phyloP scores from a whole-genome alignment of 2,797 vertebrate species.

The Sebastes minor region DNA sequence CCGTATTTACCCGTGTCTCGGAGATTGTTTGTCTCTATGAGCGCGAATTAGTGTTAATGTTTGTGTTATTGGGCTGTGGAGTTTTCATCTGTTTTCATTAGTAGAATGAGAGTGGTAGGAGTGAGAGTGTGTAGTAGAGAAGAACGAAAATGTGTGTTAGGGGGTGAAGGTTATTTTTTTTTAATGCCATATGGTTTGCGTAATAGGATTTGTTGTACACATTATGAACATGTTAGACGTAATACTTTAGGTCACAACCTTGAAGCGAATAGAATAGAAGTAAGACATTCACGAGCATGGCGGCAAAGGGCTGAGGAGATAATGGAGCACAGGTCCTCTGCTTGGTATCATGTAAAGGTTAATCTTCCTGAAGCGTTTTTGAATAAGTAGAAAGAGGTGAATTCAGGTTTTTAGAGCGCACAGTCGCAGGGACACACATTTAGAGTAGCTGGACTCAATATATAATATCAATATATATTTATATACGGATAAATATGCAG shows the following conservation, averaged over 20 bases:
- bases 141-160: neutral
- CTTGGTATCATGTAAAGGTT: constrained; percentile 15
- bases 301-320: constrained; percentile 3
- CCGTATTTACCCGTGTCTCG: constrained; percentile 56
- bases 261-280: neutral
- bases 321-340: constrained; percentile 1
- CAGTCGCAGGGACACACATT: neutral
- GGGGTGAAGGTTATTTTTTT: neutral
- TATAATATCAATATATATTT: neutral
- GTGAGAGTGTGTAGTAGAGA: neutral
- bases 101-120: constrained; percentile 26
- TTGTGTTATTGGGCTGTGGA: constrained; percentile 67
- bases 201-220: neutral
- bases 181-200: neutral
- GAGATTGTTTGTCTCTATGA: constrained; percentile 65
- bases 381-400: neutral
- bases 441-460: neutral
- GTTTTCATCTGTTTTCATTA: constrained; percentile 75
- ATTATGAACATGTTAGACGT: neutral
- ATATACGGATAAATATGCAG: neutral
- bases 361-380: constrained; percentile 13
- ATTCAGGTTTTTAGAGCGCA: neutral
- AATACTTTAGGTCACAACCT: neutral
- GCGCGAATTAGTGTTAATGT: constrained; percentile 65
- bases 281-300: neutral